These are phyloP conservation scores for Psilopsiagon aurifrons DNA, from an alignment of 2,113 vertebrate species.

Conservation along the genomic window DNA sequence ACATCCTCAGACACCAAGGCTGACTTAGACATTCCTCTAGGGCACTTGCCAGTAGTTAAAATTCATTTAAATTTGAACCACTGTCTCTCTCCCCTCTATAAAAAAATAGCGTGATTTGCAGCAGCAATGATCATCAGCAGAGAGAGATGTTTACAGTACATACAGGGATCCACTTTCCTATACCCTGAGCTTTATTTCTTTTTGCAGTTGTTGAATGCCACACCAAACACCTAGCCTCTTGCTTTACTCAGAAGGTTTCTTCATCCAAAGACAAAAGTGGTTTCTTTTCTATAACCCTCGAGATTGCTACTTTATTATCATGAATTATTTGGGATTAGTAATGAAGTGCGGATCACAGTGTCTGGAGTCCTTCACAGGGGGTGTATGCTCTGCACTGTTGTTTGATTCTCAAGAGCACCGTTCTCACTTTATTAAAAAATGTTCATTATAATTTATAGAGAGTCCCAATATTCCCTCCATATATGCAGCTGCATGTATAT, in stretches of 20 bases:
- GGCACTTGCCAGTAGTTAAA: neutral
- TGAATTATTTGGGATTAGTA: neutral
- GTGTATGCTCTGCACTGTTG: neutral
- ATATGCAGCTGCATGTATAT: neutral
- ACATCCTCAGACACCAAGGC: neutral
- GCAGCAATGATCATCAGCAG: neutral
- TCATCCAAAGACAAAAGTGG: neutral
- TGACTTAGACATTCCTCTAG: neutral
- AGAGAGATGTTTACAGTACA: slow-evolving; percentile 16
- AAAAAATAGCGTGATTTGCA: slow-evolving; percentile 24
- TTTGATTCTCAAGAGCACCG: neutral
- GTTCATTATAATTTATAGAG: neutral
- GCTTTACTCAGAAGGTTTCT: neutral
- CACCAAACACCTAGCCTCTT: neutral
- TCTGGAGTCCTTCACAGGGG: fast-evolving
- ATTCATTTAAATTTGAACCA: neutral
- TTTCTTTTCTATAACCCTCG: neutral
- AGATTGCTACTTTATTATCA: neutral
- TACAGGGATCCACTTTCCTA: neutral
- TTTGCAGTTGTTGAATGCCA: neutral
- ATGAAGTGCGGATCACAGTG: neutral
- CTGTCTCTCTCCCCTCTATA: neutral
- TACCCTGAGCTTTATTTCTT: neutral
- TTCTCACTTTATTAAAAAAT: slow-evolving; percentile 14
- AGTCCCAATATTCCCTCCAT: neutral